Evolutionary conservation across 2,888 invertebrate species (phyloP).

Genomic region (Dryococelus australis): DNA sequence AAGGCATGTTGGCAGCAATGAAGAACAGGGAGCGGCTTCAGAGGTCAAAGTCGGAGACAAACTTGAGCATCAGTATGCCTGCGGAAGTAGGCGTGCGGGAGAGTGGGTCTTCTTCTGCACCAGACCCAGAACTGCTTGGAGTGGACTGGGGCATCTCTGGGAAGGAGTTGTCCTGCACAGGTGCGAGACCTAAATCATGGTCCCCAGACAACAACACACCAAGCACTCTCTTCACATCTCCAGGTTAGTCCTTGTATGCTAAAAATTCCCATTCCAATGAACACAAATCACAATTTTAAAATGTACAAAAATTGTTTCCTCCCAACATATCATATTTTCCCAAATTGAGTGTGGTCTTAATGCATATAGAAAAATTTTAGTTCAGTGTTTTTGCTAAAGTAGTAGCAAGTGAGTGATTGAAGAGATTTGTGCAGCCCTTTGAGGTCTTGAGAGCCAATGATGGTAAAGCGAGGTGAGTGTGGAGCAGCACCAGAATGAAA

Average conservation of each 20-base stretch:
- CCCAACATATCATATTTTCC: too few relatives aligned
- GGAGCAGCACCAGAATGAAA: too few relatives aligned
- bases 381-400: too few relatives aligned
- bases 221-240: conserved; percentile 60
- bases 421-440: too few relatives aligned
- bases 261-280: not conserved
- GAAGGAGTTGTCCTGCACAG: conserved; percentile 53
- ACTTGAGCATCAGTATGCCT: conserved; percentile 71
- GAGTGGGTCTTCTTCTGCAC: conserved; percentile 47
- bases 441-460: too few relatives aligned
- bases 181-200: conserved; percentile 74
- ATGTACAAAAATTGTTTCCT: not conserved
- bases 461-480: too few relatives aligned
- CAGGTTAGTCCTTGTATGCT: not conserved
- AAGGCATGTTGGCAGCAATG: conserved; percentile 94
- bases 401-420: too few relatives aligned
- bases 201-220: conserved; percentile 73
- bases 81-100: conserved; percentile 56
- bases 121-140: conserved; percentile 49
- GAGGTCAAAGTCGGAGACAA: conserved; percentile 92
- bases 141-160: conserved; percentile 54
- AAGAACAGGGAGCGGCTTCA: conserved; percentile 93
- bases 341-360: too few relatives aligned
- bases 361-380: too few relatives aligned
- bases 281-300: not conserved